A percentile compares a stretch with the other conserved stretches of the same genome.
phyloP scores from a whole-genome alignment of 2,888 invertebrate genomes.

The Drosophila flavopinicola region DNA sequence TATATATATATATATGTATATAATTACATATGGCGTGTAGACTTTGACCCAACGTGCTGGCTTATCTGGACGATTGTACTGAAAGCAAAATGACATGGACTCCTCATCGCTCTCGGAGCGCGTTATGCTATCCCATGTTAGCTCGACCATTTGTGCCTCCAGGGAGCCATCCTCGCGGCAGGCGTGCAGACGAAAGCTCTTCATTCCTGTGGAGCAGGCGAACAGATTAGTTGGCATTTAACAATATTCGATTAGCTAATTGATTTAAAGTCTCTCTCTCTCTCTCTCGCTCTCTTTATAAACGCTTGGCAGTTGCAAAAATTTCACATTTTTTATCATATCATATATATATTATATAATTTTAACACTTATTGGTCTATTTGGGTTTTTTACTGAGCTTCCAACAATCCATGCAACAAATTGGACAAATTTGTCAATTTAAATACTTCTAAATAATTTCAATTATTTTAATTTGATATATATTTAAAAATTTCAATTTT shows the following conservation, averaged over 20 bases:
- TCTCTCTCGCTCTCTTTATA: no score
- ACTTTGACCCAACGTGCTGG: slow-evolving; percentile 94
- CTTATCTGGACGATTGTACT: slow-evolving; percentile 92
- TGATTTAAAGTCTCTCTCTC: no score
- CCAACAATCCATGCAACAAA: no score
- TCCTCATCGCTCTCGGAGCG: slow-evolving; percentile 96
- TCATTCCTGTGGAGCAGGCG: slow-evolving; percentile 85
- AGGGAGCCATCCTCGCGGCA: slow-evolving; percentile 92
- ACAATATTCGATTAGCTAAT: neutral
- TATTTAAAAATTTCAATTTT: no score
- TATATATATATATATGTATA: slow-evolving; percentile 83
- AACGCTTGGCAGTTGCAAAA: no score
- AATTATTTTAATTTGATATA: no score
- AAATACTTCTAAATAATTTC: no score
- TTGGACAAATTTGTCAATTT: no score
- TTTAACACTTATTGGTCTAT: no score
- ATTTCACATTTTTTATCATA: no score
- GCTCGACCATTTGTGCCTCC: slow-evolving; percentile 91
- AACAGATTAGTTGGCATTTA: neutral
- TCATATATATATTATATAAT: no score
- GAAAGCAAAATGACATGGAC: slow-evolving; percentile 95
- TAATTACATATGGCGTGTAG: slow-evolving; percentile 92
- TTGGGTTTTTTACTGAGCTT: no score
- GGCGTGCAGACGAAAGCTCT: slow-evolving; percentile 90
- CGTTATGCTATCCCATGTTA: slow-evolving; percentile 92